phyloP scores from a whole-genome alignment of 2,888 invertebrate genomes.

The Prosapia bicincta region DNA sequence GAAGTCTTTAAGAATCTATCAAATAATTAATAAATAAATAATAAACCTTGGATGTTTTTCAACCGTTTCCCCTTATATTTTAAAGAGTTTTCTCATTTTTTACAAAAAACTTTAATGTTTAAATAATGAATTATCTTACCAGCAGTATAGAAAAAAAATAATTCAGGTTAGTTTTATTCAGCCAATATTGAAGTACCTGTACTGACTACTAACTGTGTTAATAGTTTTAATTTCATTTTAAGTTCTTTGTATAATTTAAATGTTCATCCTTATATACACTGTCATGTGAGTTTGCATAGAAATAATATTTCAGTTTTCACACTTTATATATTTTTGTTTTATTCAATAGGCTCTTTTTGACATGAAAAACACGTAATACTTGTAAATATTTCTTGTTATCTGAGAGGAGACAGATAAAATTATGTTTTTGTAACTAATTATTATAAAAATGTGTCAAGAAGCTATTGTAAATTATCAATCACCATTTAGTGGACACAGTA shows the following conservation, averaged over 20 bases:
- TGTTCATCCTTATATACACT: neutral
- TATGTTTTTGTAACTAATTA: neutral
- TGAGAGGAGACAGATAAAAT: neutral
- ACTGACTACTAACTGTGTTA: conserved; percentile 2
- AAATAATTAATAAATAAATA: too few species aligned
- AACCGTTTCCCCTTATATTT: too few species aligned
- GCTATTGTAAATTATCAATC: neutral
- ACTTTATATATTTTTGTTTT: neutral
- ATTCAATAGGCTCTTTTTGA: too few species aligned
- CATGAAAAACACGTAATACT: neutral
- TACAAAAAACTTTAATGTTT: too few species aligned
- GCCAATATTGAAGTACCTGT: neutral
- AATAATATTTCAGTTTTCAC: neutral
- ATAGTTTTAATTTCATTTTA: conserved; percentile 2
- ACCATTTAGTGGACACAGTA: neutral
- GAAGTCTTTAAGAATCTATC: too few species aligned
- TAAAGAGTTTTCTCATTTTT: too few species aligned
- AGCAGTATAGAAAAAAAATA: too few species aligned
- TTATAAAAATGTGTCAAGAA: neutral
- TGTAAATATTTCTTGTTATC: neutral
- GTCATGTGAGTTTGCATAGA: neutral
- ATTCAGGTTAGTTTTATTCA: neutral
- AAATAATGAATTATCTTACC: too few species aligned
- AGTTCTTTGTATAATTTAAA: neutral
- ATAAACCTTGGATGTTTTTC: too few species aligned